Base-by-base conservation (phyloP, 2,888 invertebrate genomes). In the Hemistola chrysoprasaria region DNA sequence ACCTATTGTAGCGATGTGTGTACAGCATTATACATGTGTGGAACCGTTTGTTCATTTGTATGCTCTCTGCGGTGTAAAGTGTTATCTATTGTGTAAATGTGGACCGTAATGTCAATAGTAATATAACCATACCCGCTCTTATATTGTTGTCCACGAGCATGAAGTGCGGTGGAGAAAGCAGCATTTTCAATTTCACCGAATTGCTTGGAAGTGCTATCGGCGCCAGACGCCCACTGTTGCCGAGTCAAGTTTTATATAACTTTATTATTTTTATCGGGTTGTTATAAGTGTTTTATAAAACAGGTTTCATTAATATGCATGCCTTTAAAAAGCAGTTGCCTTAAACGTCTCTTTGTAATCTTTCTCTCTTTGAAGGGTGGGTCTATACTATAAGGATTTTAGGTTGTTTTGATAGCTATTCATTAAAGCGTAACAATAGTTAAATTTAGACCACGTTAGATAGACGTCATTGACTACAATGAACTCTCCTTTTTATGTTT, bases 61-160 rank as follows among this genome's bases (percentile, higher is more conserved):
- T 79, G 73, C 78, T 59, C 56, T 47, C 24, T 8, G 35, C 36
- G 53, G 51, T 50, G 44, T 42, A 37, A 43, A 49, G 46, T 63
- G 71, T 78, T 81, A 78, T 79, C 76, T 77, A 72, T 78, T 78
- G 78, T 81, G 71, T 76, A 53, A 67, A 78, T 74, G 71, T 70
- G 57, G 61, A 67, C 72, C 65, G 71, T 65, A 68, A 69, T 68
- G 71, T 65, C 66, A 67, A 71, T 72, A 72, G 66, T 59, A 65
- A 65, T 62, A 58, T 51, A 36, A 33, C 25, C 44, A 31, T 22
- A 23, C 26, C 16, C 23, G 31, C 42, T 37, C 22, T 29, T 40
- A 22, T 42, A 33, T 44, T 41, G 31, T 35, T 28, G 24, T n/a
- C n/a, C n/a, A 20, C 8, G 6, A 20, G 28, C 40, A 36, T 37